These are phyloP conservation scores for Trichoplusia ni DNA, from an alignment of 1,140 invertebrate species.

Conservation along the genomic window DNA sequence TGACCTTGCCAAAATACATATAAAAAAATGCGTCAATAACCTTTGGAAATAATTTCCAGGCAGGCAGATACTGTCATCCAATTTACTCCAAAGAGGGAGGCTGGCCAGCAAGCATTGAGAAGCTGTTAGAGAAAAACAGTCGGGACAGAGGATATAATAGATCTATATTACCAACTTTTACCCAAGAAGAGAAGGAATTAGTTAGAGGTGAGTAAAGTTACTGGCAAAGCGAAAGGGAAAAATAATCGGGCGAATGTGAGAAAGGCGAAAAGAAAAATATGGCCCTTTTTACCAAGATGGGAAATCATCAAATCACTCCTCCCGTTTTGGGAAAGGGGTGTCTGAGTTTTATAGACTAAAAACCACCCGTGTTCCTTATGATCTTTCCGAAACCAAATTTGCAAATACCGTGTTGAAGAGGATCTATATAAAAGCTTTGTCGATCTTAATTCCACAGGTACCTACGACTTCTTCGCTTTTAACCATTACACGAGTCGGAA, in stretches of 20 bases:
- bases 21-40: too few relatives aligned
- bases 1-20: too few relatives aligned
- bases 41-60: conserved; percentile 56
- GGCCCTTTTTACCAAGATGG: too few relatives aligned
- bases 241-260: too few relatives aligned
- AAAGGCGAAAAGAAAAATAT: too few relatives aligned
- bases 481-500: conserved; percentile 47
- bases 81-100: conserved; percentile 77
- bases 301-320: too few relatives aligned
- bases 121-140: conserved; percentile 63
- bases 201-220: conserved; percentile 52
- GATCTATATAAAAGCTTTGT: neutral
- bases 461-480: conserved; percentile 47
- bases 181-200: conserved; percentile 59
- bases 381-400: too few relatives aligned
- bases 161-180: conserved; percentile 70
- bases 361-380: too few relatives aligned
- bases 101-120: conserved; percentile 63
- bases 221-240: too few relatives aligned
- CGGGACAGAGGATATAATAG: conserved; percentile 55
- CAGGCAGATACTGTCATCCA: conserved; percentile 80
- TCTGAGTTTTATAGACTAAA: too few relatives aligned
- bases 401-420: too few relatives aligned
- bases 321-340: too few relatives aligned
- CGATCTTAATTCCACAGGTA: conserved; percentile 35